These are phyloP conservation scores for Tympanoctomys barrerae DNA, from an alignment of 2,797 vertebrate species.

Conservation along the genomic window DNA sequence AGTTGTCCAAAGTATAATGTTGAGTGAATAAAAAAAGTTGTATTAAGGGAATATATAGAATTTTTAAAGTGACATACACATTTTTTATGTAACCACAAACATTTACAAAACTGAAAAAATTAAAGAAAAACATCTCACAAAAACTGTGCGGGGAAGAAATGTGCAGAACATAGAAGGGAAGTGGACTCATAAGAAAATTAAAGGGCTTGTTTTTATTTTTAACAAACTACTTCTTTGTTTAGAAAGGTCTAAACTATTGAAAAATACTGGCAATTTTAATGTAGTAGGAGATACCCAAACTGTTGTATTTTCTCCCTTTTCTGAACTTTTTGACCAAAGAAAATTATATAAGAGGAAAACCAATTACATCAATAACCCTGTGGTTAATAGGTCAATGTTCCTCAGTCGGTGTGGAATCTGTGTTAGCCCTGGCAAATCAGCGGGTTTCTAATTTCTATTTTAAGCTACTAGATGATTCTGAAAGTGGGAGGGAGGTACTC, in stretches of 20 bases:
- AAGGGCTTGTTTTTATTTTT: background rate
- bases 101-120: background rate
- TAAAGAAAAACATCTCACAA: background rate
- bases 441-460: constrained; percentile 49
- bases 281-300: background rate
- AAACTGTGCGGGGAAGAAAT: background rate
- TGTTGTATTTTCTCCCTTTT: background rate
- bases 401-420: background rate
- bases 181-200: background rate
- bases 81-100: background rate
- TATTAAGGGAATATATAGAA: background rate
- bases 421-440: background rate
- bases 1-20: background rate
- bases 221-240: background rate
- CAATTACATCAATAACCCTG: background rate
- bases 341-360: background rate
- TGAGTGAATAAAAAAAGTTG: background rate
- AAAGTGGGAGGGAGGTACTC: constrained; percentile 14
- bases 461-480: constrained; percentile 52
- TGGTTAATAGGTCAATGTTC: background rate
- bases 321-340: background rate
- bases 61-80: background rate
- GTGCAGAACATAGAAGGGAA: background rate
- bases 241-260: background rate
- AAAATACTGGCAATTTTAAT: background rate